Evolutionary conservation across 2,888 invertebrate species (phyloP).

Genomic region (Julus scanicus): DNA sequence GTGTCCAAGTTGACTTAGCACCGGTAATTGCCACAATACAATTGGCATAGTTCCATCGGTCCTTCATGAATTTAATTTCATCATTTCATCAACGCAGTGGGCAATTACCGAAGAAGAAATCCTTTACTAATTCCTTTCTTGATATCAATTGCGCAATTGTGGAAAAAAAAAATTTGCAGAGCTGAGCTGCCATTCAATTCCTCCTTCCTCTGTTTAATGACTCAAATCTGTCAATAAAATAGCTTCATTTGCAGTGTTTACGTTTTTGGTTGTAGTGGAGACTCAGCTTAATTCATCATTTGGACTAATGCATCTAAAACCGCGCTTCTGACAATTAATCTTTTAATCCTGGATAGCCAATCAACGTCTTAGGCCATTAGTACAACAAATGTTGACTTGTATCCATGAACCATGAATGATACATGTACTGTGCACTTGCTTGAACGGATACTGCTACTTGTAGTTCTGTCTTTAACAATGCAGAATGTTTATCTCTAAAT

Average conservation of each 20-base stretch:
- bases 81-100: not conserved
- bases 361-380: not conserved
- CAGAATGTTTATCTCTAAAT: too few relatives aligned
- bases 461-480: too few relatives aligned
- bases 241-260: slow-evolving; percentile 23
- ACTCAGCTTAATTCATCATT: slow-evolving; percentile 18
- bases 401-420: slow-evolving; percentile 7
- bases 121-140: not conserved
- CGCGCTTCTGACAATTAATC: not conserved
- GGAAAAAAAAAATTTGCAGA: not conserved
- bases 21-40: not conserved
- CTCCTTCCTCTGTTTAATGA: not conserved
- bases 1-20: too few relatives aligned
- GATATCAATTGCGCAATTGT: not conserved
- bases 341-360: slow-evolving; percentile 27
- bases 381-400: not conserved
- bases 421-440: not conserved
- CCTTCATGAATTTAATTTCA: not conserved
- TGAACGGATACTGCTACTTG: too few relatives aligned
- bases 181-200: not conserved
- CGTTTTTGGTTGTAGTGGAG: not conserved
- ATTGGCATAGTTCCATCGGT: not conserved
- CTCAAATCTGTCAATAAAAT: slow-evolving; percentile 18
- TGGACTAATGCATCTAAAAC: slow-evolving; percentile 30
- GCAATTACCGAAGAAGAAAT: not conserved